phyloP scores from a whole-genome alignment of 2,797 vertebrate genomes.

The Eleutherodactylus coqui region DNA sequence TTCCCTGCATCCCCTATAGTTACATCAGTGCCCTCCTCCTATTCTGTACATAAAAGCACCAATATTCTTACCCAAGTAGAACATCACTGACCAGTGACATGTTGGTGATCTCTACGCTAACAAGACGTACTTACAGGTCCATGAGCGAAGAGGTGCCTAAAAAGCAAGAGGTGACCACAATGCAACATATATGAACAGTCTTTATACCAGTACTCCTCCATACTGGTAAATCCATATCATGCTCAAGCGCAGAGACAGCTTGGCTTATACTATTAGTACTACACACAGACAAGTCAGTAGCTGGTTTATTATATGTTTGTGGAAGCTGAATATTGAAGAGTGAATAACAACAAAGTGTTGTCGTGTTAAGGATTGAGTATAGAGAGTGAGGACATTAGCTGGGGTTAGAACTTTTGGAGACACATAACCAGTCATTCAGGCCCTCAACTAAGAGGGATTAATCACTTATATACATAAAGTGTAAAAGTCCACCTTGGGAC shows the following conservation, averaged over 20 bases:
- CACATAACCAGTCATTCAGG: slow-evolving; percentile 26
- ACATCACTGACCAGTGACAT: not conserved
- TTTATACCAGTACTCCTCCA: slow-evolving; percentile 82
- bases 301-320: slow-evolving; percentile 45
- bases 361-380: slow-evolving; percentile 20
- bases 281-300: slow-evolving; percentile 88
- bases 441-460: not conserved
- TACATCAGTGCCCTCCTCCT: too few species aligned
- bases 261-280: slow-evolving; percentile 83
- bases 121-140: slow-evolving; percentile 57
- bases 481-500: not conserved
- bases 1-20: too few species aligned
- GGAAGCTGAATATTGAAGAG: slow-evolving; percentile 27
- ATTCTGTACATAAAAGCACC: not conserved
- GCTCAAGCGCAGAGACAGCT: slow-evolving; percentile 82
- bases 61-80: not conserved
- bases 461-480: not conserved
- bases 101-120: slow-evolving; percentile 6
- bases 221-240: slow-evolving; percentile 87
- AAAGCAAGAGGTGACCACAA: slow-evolving; percentile 42
- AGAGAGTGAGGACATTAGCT: slow-evolving; percentile 16
- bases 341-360: not conserved
- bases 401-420: slow-evolving; percentile 14
- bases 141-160: slow-evolving; percentile 33
- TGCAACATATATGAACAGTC: slow-evolving; percentile 53